These are phyloP conservation scores for Leptinotarsa peninsularis DNA, from an alignment of 2,888 invertebrate genomes.

Conservation along the genomic window DNA sequence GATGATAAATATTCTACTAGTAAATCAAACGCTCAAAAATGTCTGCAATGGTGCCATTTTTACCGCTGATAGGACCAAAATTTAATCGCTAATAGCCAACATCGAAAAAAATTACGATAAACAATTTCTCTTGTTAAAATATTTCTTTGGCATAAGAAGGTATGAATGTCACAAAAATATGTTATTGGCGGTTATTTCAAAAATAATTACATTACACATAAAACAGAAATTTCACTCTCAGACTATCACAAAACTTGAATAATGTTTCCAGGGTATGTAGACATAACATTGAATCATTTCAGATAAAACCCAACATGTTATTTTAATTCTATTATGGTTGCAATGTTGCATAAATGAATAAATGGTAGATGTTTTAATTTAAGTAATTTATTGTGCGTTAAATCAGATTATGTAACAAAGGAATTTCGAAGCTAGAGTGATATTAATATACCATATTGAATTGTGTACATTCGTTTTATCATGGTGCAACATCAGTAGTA, in stretches of 20 bases:
- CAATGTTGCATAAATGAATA: constrained; percentile 13
- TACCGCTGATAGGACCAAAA: too few relatives aligned
- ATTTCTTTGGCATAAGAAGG: too few relatives aligned
- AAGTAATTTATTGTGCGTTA: constrained; percentile 29
- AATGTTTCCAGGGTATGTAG: background rate
- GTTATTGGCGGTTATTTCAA: too few relatives aligned
- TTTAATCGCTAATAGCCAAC: too few relatives aligned
- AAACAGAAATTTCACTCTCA: too few relatives aligned
- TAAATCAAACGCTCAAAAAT: too few relatives aligned
- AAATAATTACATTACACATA: too few relatives aligned
- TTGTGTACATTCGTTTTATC: constrained; percentile 34
- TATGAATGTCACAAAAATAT: too few relatives aligned
- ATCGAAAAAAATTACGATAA: too few relatives aligned
- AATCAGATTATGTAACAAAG: constrained; percentile 21
- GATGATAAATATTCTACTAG: too few relatives aligned
- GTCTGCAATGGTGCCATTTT: too few relatives aligned
- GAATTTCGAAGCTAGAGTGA: constrained; percentile 38
- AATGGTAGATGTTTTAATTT: constrained; percentile 16
- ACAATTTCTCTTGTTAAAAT: too few relatives aligned
- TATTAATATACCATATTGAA: constrained; percentile 33
- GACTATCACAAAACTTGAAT: background rate
- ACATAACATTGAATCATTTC: constrained; percentile 37
- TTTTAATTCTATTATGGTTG: constrained; percentile 5
- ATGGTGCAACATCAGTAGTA: constrained; percentile 52
- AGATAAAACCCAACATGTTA: constrained; percentile 46